Conservation (phyloP, 2,797 vertebrate species). For the Mus minutoides region DNA sequence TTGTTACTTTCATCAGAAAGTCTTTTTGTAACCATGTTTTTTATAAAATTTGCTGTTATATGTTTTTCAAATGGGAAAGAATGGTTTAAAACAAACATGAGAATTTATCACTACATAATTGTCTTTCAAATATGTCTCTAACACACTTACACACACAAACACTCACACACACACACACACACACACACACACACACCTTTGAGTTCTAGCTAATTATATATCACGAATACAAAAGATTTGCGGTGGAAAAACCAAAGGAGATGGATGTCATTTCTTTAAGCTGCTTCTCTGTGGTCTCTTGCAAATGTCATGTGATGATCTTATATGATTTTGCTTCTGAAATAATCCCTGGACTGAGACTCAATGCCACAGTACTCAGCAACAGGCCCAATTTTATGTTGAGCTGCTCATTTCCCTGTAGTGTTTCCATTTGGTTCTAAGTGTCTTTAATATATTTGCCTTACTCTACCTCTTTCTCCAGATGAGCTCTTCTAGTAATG, state of each 20-base stretch:
- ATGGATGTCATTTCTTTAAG: neutral
- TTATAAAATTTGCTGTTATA: conserved; percentile 42
- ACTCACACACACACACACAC: neutral
- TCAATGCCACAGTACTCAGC: neutral
- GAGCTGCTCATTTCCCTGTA: neutral
- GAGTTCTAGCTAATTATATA: neutral
- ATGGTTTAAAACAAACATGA: neutral
- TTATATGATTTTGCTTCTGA: neutral
- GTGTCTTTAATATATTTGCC: neutral
- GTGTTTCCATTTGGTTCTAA: neutral
- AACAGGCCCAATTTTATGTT: neutral
- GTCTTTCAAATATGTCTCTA: neutral
- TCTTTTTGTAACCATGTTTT: conserved; percentile 28
- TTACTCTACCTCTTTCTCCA: neutral
- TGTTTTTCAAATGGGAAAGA: neutral
- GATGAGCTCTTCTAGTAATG: neutral
- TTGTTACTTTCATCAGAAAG: conserved; percentile 40
- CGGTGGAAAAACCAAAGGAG: neutral
- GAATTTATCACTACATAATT: neutral
- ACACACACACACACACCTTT: neutral
- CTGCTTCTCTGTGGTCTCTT: neutral
- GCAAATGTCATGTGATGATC: neutral
- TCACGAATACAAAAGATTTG: neutral
- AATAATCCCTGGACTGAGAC: neutral
- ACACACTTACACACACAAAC: no score